Percentiles rank a stretch among this genome's conserved stretches.
phyloP scores from a whole-genome alignment of 30 jellyfish, hydroid and myxozoan species.

The Phacellophora camtschatica region DNA sequence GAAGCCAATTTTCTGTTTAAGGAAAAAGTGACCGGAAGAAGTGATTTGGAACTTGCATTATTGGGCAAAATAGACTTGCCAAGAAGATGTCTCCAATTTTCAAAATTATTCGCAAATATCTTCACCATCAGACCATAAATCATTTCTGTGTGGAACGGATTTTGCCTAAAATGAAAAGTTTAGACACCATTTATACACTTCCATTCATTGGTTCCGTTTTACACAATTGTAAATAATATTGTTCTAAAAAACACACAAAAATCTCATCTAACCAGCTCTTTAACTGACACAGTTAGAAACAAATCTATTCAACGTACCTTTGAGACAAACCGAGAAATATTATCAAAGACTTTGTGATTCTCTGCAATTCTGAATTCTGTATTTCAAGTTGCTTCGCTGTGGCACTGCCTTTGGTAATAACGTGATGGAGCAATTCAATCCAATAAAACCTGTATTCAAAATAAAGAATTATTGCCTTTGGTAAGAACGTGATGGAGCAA shows the following conservation, averaged over 20 bases:
- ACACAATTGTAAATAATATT: too few species aligned
- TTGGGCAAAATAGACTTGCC: slow-evolving; percentile 1
- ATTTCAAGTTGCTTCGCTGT: background rate
- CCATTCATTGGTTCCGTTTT: too few species aligned
- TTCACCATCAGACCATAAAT: slow-evolving; percentile 11
- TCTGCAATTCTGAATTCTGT: background rate
- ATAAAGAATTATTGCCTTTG: background rate
- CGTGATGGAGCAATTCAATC: slow-evolving; percentile 28
- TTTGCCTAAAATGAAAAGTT: too few species aligned
- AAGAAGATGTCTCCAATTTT: slow-evolving; percentile 17
- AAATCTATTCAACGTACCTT: background rate
- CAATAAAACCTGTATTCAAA: slow-evolving; percentile 38
- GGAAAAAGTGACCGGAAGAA: background rate
- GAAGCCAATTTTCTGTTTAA: background rate
- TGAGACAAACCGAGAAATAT: background rate
- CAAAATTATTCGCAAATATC: slow-evolving; percentile 9
- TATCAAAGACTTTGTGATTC: background rate
- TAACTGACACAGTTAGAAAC: too few species aligned
- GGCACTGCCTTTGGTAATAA: background rate
- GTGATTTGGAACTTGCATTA: background rate
- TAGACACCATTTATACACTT: too few species aligned
- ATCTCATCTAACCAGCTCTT: too few species aligned
- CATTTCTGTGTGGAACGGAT: background rate
- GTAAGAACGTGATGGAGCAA: slow-evolving; percentile 4
- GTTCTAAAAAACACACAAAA: too few species aligned